A percentile compares a stretch with the other conserved stretches of the same genome.
Evolutionary conservation across 53 echinoderm and acorn worm genomes (phyloP).

Genomic region (Hippasteria phrygiana): DNA sequence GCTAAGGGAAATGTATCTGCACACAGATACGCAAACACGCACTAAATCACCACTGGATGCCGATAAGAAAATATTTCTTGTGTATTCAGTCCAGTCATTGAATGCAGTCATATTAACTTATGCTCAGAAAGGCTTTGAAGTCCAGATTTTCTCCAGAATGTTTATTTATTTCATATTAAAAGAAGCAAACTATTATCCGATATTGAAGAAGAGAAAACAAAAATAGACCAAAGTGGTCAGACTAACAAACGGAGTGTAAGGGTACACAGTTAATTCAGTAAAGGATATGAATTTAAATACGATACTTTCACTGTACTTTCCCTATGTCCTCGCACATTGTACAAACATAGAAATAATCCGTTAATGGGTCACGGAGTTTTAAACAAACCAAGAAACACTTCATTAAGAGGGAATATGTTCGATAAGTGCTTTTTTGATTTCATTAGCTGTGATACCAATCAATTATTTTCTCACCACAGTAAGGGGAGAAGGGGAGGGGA

Average conservation of each 20-base stretch:
- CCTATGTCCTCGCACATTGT: not conserved
- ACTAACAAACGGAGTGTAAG: too few relatives aligned
- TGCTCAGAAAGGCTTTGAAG: too few relatives aligned
- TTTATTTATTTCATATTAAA: too few relatives aligned
- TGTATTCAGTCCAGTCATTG: too few relatives aligned
- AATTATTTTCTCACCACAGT: constrained; percentile 1
- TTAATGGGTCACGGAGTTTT: constrained; percentile 36
- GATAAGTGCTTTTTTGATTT: constrained; percentile 44
- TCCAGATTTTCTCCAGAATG: too few relatives aligned
- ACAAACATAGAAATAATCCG: constrained; percentile 20
- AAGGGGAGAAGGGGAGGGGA: not conserved
- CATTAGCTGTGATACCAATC: constrained; percentile 35
- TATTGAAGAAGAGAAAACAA: too few relatives aligned
- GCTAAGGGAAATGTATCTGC: not conserved
- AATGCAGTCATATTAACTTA: too few relatives aligned
- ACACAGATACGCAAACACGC: not conserved
- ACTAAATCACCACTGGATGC: constrained; percentile 5
- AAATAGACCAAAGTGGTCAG: too few relatives aligned
- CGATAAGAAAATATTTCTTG: not conserved
- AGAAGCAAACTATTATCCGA: too few relatives aligned
- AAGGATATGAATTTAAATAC: not conserved
- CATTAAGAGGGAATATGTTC: constrained; percentile 43
- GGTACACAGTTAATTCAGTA: too few relatives aligned
- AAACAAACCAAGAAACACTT: constrained; percentile 58
- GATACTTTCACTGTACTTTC: not conserved